Evolutionary conservation across 2,797 vertebrate genomes (phyloP).

Genomic region (Remorina albescens): DNA sequence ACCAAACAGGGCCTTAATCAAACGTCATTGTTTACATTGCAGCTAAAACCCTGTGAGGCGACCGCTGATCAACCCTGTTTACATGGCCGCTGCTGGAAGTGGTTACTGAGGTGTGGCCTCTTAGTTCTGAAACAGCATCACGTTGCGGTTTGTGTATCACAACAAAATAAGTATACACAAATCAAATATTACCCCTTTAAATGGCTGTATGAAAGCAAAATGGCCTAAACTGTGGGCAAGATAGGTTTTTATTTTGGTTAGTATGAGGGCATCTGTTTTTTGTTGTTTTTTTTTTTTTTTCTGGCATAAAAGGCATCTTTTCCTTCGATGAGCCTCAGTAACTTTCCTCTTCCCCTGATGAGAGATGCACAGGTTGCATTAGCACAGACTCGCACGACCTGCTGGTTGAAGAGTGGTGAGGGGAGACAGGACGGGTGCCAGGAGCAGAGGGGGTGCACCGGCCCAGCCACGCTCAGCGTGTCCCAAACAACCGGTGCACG

Average conservation of each 20-base stretch:
- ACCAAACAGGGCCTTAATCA: not conserved
- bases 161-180: conserved; percentile 4
- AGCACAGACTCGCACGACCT: conserved; percentile 41
- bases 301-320: conserved; percentile 9
- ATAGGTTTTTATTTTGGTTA: not conserved
- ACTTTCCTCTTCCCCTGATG: conserved; percentile 21
- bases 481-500: conserved; percentile 66
- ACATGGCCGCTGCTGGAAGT: conserved; percentile 27
- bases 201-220: not conserved
- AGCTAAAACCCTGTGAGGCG: not conserved
- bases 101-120: conserved; percentile 55
- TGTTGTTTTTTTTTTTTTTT: not conserved
- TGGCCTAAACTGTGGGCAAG: not conserved
- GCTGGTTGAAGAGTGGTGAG: conserved; percentile 46
- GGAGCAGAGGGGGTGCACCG: conserved; percentile 61
- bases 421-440: conserved; percentile 65
- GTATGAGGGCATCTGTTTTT: not conserved
- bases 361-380: conserved; percentile 52
- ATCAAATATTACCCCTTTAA: not conserved
- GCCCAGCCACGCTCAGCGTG: conserved; percentile 60
- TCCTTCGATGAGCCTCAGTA: conserved; percentile 26
- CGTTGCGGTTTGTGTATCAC: conserved; percentile 31
- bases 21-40: not conserved
- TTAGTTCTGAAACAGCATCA: conserved; percentile 35
- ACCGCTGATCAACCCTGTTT: conserved; percentile 17